These are phyloP conservation scores for Eupleurogrammus muticus DNA, from an alignment of 2,797 vertebrate genomes.

Conservation along the genomic window DNA sequence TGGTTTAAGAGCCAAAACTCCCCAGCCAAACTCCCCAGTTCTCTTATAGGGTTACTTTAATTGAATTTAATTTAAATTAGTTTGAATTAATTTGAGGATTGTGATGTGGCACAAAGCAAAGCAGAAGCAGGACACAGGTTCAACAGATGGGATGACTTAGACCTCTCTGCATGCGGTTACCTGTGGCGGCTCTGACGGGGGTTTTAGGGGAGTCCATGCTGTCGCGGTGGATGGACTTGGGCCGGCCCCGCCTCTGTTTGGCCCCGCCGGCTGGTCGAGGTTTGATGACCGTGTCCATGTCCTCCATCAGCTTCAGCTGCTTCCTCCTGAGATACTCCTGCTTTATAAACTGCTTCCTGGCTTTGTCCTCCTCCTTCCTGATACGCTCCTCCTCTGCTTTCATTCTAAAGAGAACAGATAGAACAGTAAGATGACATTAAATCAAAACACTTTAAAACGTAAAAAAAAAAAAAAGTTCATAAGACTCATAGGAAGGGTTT, in stretches of 20 bases:
- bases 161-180: slow-evolving; percentile 79
- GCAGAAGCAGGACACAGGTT: slow-evolving; percentile 78
- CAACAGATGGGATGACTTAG: slow-evolving; percentile 46
- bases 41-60: too few species aligned
- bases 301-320: slow-evolving; percentile 97
- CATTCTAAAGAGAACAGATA: slow-evolving; percentile 77
- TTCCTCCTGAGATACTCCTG: slow-evolving; percentile 97
- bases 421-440: too few species aligned
- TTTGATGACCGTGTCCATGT: slow-evolving; percentile 95
- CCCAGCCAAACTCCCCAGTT: too few species aligned
- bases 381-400: slow-evolving; percentile 96
- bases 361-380: slow-evolving; percentile 96
- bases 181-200: slow-evolving; percentile 91
- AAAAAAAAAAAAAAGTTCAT: too few species aligned
- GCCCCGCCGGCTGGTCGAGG: slow-evolving; percentile 82
- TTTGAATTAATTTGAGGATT: neutral
- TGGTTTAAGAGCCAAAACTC: too few species aligned
- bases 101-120: slow-evolving; percentile 67
- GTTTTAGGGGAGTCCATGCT: slow-evolving; percentile 93
- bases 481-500: too few species aligned
- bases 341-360: slow-evolving; percentile 95
- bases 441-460: too few species aligned
- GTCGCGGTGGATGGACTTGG: slow-evolving; percentile 95
- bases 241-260: slow-evolving; percentile 91
- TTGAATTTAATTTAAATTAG: too few species aligned